These are phyloP conservation scores for Phymanthus crucifer DNA, from an alignment of 92 coral and sea anemone species.

Conservation along the genomic window DNA sequence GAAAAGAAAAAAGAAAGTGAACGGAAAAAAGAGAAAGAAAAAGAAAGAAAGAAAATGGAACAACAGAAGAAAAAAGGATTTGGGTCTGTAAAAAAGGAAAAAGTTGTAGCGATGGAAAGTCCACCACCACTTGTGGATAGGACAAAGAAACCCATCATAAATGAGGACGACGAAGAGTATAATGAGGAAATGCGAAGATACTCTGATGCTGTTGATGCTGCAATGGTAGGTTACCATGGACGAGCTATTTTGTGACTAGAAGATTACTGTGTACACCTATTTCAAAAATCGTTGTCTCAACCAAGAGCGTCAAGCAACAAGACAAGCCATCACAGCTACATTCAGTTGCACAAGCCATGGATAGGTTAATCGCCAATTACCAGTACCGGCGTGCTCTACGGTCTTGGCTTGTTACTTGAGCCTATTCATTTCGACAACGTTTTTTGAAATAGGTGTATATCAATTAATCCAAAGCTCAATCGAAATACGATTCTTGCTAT, in stretches of 20 bases:
- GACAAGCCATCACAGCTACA: too few species aligned
- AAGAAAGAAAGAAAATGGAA: neutral
- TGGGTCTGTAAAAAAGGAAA: neutral
- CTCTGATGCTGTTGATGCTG: conserved; percentile 6
- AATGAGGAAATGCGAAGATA: neutral
- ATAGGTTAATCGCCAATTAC: too few species aligned
- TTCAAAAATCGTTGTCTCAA: too few species aligned
- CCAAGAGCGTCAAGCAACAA: too few species aligned
- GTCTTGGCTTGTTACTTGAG: too few species aligned
- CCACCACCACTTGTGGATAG: conserved; percentile 12
- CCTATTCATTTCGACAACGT: too few species aligned
- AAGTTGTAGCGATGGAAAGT: neutral
- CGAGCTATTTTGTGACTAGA: neutral
- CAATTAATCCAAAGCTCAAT: too few species aligned
- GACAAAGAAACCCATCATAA: conserved; percentile 7
- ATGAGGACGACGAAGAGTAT: neutral
- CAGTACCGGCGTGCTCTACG: too few species aligned
- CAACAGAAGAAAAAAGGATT: neutral
- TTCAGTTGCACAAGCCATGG: too few species aligned
- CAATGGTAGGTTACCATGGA: neutral
- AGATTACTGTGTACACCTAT: neutral
- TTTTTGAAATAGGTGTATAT: too few species aligned
- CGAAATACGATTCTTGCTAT: too few species aligned
- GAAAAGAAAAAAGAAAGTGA: conserved; percentile 10
- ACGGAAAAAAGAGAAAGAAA: neutral